A percentile compares a stretch with the other conserved stretches of the same genome.
These are phyloP conservation scores for Oxystoma pomonae DNA, from an alignment of 2,888 invertebrate species.

Conservation along the genomic window DNA sequence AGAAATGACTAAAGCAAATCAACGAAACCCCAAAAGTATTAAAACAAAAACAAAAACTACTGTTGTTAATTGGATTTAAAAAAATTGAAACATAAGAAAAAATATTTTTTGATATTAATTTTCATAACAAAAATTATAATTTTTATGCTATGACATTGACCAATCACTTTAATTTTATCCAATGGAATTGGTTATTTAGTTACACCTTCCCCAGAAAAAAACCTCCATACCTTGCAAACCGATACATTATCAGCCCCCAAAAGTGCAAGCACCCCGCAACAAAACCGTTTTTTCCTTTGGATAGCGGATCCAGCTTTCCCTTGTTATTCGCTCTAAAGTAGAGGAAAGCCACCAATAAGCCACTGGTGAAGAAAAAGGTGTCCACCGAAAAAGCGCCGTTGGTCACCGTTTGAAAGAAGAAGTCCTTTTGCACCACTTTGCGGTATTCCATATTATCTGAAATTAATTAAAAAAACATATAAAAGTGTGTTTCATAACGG, in stretches of 20 bases:
- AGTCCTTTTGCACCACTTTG: slow-evolving; percentile 68
- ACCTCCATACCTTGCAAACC: slow-evolving; percentile 70
- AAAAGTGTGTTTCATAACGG: neutral
- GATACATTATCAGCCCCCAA: slow-evolving; percentile 69
- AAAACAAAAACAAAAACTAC: too few relatives aligned
- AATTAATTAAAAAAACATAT: too few relatives aligned
- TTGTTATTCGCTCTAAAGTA: slow-evolving; percentile 77
- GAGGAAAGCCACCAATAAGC: slow-evolving; percentile 78
- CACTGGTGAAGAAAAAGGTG: slow-evolving; percentile 78
- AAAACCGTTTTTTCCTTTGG: slow-evolving; percentile 59
- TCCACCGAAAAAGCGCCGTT: slow-evolving; percentile 80
- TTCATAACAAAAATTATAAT: too few relatives aligned
- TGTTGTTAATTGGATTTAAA: too few relatives aligned
- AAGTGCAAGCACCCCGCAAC: slow-evolving; percentile 67
- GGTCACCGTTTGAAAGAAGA: slow-evolving; percentile 74
- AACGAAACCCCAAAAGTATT: too few relatives aligned
- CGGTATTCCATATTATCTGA: slow-evolving; percentile 71
- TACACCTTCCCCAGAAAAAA: neutral
- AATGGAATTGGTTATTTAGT: too few relatives aligned
- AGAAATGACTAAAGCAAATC: too few relatives aligned
- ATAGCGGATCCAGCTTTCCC: slow-evolving; percentile 64
- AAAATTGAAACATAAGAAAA: too few relatives aligned
- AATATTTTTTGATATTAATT: too few relatives aligned
- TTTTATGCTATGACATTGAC: too few relatives aligned
- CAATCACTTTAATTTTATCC: too few relatives aligned